phyloP scores from a whole-genome alignment of 2,797 vertebrate genomes.

The Gambelia wislizenii region DNA sequence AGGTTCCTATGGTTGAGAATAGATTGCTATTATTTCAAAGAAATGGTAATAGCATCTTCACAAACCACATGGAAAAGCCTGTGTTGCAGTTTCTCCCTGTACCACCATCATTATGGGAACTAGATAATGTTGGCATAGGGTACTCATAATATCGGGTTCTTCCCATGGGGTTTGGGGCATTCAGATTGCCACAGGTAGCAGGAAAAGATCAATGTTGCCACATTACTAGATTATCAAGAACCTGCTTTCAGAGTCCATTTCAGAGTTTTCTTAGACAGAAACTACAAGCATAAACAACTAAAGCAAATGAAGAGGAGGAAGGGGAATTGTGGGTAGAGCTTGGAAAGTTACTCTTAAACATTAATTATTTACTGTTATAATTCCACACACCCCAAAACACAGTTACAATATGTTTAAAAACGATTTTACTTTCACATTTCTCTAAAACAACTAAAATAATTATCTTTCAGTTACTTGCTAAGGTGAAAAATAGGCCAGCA shows the following conservation, averaged over 20 bases:
- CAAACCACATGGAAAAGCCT: no score
- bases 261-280: not conserved
- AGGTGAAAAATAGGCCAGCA: no score
- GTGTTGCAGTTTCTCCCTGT: not conserved
- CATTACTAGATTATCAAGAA: not conserved
- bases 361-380: no score
- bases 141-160: not conserved
- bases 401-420: no score
- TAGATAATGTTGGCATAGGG: not conserved
- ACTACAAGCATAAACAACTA: not conserved
- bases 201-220: not conserved
- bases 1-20: not conserved
- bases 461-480: no score
- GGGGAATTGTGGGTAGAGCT: not conserved
- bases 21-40: not conserved
- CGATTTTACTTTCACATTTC: no score
- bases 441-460: no score
- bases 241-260: accelerated
- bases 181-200: not conserved
- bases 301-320: not conserved
- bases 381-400: no score
- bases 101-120: not conserved
- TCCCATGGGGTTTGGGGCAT: not conserved
- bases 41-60: not conserved
- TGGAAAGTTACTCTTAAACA: no score